These are phyloP conservation scores for Eupithecia vulgata DNA, from an alignment of 2,888 invertebrate genomes.

Conservation along the genomic window DNA sequence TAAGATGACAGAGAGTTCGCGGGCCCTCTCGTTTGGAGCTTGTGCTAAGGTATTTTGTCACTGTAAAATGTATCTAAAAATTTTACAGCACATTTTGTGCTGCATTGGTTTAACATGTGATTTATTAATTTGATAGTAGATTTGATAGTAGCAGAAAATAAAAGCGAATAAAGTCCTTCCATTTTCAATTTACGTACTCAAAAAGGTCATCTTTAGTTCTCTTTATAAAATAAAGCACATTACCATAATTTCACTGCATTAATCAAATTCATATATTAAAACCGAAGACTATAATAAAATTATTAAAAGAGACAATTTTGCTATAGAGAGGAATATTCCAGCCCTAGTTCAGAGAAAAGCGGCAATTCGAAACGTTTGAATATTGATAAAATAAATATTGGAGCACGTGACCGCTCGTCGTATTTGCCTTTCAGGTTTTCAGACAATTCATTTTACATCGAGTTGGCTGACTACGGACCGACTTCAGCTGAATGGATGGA, in stretches of 20 bases:
- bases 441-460: slow-evolving; percentile 49
- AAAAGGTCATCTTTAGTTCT: too few species aligned
- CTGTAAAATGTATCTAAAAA: too few species aligned
- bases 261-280: slow-evolving; percentile 5
- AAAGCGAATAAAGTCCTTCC: too few species aligned
- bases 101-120: too few species aligned
- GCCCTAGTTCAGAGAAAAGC: slow-evolving; percentile 53
- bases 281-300: neutral
- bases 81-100: too few species aligned
- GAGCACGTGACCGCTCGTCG: slow-evolving; percentile 63
- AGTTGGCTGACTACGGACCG: slow-evolving; percentile 21
- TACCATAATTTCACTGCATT: neutral
- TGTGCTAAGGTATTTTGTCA: too few species aligned
- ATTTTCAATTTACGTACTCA: too few species aligned
- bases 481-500: slow-evolving; percentile 6
- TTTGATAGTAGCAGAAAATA: too few species aligned
- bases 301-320: neutral
- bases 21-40: too few species aligned
- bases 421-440: slow-evolving; percentile 53
- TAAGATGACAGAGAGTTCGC: too few species aligned
- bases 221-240: too few species aligned
- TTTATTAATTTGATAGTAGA: too few species aligned
- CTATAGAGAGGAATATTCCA: slow-evolving; percentile 24
- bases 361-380: slow-evolving; percentile 66
- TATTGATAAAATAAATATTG: slow-evolving; percentile 80